Base-by-base conservation (phyloP, 2,113 vertebrate species). In the Xenopus borealis region DNA sequence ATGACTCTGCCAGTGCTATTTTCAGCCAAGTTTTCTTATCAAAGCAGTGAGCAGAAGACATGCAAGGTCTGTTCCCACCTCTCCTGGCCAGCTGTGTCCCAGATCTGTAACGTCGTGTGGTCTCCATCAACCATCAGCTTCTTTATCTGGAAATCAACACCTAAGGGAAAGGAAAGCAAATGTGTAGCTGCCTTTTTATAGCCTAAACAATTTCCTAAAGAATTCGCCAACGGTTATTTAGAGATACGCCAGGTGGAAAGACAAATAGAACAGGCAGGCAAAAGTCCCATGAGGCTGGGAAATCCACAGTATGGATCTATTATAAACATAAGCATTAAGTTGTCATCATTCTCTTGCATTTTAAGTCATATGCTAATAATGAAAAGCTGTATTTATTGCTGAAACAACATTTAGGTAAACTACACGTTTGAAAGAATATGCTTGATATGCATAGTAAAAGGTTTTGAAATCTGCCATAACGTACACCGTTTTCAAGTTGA, bases 101-200 rank as follows among this genome's bases (percentile, higher is more conserved):
- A 92, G 23, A 89, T 93, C 82, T 91, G 90, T 52, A 92, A 76
- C 0, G 67, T 86, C 0, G 86, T 89, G 79, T 84, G 85, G 62
- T 93, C 86, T 19, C 90, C 82, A 12, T 94, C 89, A 55, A 91
- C 91, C 2, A 90, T 70, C 86, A 92, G 85, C 82, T 85, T 89
- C 82, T 94, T 93, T 17, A 90, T 85, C 66, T 92, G 89, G 81
- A 92, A 92, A 74, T 92, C 91, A n/a, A 91, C 89, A 17, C 87
- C 87, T 94, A 66, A 53, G 17, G 23, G 2, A 12, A 50, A 72
- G 20, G 19, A 27, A 64, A n/a, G 18, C 6, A 65, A 10, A 13
- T 11, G 47, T 7, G 33, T 40, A 6, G 33, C 33, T 40, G 33
- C 33, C 33, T 40, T 40, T 40, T 40, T 3, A 40, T 40, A 40